These are phyloP conservation scores for Andrena hattorfiana DNA, from an alignment of 2,888 invertebrate species.

Conservation along the genomic window DNA sequence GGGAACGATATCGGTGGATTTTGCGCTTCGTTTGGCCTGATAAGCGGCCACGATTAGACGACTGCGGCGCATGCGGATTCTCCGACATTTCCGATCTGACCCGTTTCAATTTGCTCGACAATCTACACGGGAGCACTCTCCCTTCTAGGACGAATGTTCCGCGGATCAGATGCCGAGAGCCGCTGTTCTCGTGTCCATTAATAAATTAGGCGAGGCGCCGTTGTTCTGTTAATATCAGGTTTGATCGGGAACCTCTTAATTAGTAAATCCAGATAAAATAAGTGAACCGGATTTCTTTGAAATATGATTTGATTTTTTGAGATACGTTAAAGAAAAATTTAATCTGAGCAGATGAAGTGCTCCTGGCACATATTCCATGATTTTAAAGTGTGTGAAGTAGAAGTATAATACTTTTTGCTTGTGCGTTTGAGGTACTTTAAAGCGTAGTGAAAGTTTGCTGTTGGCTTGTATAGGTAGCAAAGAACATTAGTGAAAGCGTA, in stretches of 20 bases:
- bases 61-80: slow-evolving; percentile 73
- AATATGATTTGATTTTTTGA: neutral
- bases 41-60: slow-evolving; percentile 77
- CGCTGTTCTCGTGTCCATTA: slow-evolving; percentile 21
- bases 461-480: too few relatives aligned
- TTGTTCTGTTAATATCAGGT: neutral
- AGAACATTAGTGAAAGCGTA: neutral
- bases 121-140: slow-evolving; percentile 43
- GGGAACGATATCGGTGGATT: slow-evolving; percentile 62
- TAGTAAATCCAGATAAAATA: neutral
- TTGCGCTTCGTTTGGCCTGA: slow-evolving; percentile 68
- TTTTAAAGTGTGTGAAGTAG: too few relatives aligned
- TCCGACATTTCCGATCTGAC: slow-evolving; percentile 72
- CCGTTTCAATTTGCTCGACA: slow-evolving; percentile 79
- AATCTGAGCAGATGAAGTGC: too few relatives aligned
- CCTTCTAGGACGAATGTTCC: slow-evolving; percentile 18
- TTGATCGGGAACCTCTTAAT: slow-evolving; percentile 20
- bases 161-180: neutral
- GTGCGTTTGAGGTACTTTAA: too few relatives aligned
- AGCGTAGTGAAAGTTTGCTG: too few relatives aligned
- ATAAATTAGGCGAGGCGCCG: slow-evolving; percentile 31
- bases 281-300: slow-evolving; percentile 16
- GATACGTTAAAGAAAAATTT: neutral
- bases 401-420: too few relatives aligned
- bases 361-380: too few relatives aligned